A percentile compares a stretch with the other conserved stretches of the same genome.
Evolutionary conservation across 2,113 vertebrate species (phyloP).

Genomic region (Lophotis ruficrista): DNA sequence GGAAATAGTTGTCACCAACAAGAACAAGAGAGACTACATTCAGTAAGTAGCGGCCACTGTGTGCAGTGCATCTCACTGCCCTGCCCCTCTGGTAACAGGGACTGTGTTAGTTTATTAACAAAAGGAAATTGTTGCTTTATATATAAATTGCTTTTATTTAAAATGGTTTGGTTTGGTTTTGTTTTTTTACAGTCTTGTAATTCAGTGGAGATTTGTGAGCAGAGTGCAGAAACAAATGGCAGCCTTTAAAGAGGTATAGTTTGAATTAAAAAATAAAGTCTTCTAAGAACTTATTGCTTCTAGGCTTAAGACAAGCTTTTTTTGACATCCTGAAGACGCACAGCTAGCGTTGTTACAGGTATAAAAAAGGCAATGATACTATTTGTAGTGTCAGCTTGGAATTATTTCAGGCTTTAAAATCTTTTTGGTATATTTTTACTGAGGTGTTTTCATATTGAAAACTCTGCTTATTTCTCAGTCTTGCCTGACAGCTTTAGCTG

Average conservation of each 20-base stretch:
- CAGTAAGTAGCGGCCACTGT: constrained; percentile 81
- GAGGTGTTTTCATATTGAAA: not conserved
- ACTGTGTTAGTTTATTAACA: not conserved
- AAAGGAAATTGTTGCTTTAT: not conserved
- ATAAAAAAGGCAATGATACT: not conserved
- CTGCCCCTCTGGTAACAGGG: not conserved
- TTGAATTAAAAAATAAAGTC: not conserved
- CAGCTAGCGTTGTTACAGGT: not conserved
- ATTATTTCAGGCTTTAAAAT: not conserved
- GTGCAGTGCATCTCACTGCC: not conserved
- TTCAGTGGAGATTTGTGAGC: constrained; percentile 98
- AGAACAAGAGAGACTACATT: constrained; percentile 97
- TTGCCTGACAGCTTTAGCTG: not conserved
- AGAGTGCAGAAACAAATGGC: constrained; percentile 96
- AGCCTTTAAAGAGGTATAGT: constrained; percentile 93
- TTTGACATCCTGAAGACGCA: not conserved
- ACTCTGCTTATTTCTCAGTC: not conserved
- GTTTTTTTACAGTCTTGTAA: constrained; percentile 86
- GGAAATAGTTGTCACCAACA: constrained; percentile 91
- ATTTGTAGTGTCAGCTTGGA: not conserved
- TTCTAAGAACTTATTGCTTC: not conserved
- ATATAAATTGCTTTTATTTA: not conserved
- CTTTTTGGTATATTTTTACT: not conserved
- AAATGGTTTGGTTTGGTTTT: not conserved
- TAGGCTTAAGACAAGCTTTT: not conserved